Evolutionary conservation across 2,888 invertebrate species (phyloP), one percentile per base, ranked within the genome.

Genomic region (Lobophora halterata): DNA sequence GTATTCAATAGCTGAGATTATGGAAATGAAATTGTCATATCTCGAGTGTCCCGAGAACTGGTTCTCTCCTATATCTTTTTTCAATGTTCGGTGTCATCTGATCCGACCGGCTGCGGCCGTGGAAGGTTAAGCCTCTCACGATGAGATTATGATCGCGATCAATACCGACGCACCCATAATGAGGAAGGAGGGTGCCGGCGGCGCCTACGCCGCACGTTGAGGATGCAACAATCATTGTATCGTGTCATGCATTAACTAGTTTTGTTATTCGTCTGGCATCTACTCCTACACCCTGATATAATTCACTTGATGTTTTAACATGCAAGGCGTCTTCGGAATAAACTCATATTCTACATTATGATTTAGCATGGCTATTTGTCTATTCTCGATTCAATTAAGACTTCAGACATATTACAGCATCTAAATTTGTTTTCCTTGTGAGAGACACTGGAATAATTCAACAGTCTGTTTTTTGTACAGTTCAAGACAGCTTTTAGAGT

Each of bases 171-270:
- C 65, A 62, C 57, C 48, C 52, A 43, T 31, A 28, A 55, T 81
- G 81, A 83, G 80, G 60, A 83, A 85, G 85, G 85, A 74, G 83
- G 70, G 78, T 83, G 83, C 83, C 79, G 74, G 52, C 71, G 62
- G 68, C 66, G 68, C 66, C 70, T 64, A 67, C 70, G 60, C 65
- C 61, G 52, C 66, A 63, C 61, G 55, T 59, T 61, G 67, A 79
- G 80, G 82, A 81, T 79, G 78, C 78, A 65, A 56, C 75, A 78
- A 79, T 82, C 78, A 78, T 52, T 65, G 63, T 59, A 52, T 59
- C 39, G 43, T 47, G 47, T 46, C 46, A 51, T 51, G 51, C 48
- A 46, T 46, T 48, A 45, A 51, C 51, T 43, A 46, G 51, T 51
- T 45, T 44, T 45, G 45, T 41, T 42, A 47, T 49, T 41, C 41